These are phyloP conservation scores for Dolichallabes microphthalmus DNA, from an alignment of 2,113 vertebrate genomes.

Conservation along the genomic window DNA sequence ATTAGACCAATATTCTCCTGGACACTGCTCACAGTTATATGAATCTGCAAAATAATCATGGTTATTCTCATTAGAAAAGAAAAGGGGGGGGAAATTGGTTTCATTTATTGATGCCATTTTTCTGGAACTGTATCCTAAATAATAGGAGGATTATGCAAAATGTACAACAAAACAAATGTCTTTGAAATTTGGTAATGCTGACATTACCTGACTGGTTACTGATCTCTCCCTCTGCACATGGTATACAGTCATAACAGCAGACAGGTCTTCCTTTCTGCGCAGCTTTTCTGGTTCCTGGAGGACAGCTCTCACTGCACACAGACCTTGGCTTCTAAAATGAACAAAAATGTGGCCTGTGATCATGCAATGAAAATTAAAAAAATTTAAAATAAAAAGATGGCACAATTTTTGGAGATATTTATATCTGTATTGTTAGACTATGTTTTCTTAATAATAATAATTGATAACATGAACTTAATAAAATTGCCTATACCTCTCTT, in stretches of 20 bases:
- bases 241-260: constrained; percentile 42
- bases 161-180: constrained; percentile 43
- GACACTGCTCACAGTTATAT: constrained; percentile 69
- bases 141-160: constrained; percentile 58
- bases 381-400: no score
- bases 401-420: not conserved
- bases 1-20: constrained; percentile 70
- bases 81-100: not conserved
- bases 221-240: constrained; percentile 17
- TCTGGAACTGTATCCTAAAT: constrained; percentile 41
- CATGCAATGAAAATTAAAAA: not conserved
- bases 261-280: constrained; percentile 51
- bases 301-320: constrained; percentile 30
- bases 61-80: not conserved
- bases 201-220: constrained; percentile 52
- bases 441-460: not conserved
- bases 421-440: no score
- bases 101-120: constrained; percentile 34
- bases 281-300: constrained; percentile 11
- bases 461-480: no score
- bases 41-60: constrained; percentile 69
- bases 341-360: not conserved
- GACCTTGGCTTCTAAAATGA: constrained; percentile 60
- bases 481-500: not conserved
- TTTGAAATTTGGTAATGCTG: constrained; percentile 9